These are phyloP conservation scores for Corythornis madagascariensis DNA, from an alignment of 2,113 vertebrate species.

Conservation along the genomic window DNA sequence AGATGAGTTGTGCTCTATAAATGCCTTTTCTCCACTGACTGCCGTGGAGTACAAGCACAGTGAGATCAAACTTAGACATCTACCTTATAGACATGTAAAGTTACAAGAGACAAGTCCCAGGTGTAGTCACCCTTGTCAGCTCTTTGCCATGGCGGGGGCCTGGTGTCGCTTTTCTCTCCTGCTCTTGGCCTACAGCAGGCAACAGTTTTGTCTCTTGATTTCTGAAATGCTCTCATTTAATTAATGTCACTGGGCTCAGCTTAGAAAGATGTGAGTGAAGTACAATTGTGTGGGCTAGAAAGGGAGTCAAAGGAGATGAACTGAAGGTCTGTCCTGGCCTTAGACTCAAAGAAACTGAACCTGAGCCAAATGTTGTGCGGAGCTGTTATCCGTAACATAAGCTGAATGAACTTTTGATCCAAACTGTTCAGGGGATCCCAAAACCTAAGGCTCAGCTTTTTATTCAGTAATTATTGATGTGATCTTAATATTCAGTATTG, in stretches of 20 bases:
- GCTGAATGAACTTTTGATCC: conserved; percentile 23
- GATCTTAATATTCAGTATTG: conserved; percentile 13
- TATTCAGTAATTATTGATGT: conserved; percentile 42
- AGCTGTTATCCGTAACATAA: conserved; percentile 20
- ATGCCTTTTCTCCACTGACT: background rate
- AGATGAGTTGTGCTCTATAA: background rate
- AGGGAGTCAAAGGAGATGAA: background rate
- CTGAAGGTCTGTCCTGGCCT: conserved; percentile 11
- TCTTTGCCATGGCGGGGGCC: background rate
- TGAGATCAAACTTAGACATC: conserved; percentile 17
- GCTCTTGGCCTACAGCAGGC: conserved; percentile 25
- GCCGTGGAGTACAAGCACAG: fast-evolving
- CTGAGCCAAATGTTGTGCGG: conserved; percentile 14
- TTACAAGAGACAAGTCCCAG: conserved; percentile 26
- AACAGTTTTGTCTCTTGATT: conserved; percentile 18
- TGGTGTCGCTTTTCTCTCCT: background rate
- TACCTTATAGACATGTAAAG: conserved; percentile 13
- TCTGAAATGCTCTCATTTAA: conserved; percentile 56
- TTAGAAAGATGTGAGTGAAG: conserved; percentile 37
- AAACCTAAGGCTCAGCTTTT: conserved; percentile 22
- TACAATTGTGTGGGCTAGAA: conserved; percentile 33
- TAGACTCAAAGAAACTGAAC: background rate
- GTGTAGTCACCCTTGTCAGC: background rate
- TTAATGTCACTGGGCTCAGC: conserved; percentile 38
- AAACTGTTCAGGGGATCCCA: background rate